These are phyloP conservation scores for Sebastes schlegelii DNA, from an alignment of 2,113 vertebrate species.

Conservation along the genomic window DNA sequence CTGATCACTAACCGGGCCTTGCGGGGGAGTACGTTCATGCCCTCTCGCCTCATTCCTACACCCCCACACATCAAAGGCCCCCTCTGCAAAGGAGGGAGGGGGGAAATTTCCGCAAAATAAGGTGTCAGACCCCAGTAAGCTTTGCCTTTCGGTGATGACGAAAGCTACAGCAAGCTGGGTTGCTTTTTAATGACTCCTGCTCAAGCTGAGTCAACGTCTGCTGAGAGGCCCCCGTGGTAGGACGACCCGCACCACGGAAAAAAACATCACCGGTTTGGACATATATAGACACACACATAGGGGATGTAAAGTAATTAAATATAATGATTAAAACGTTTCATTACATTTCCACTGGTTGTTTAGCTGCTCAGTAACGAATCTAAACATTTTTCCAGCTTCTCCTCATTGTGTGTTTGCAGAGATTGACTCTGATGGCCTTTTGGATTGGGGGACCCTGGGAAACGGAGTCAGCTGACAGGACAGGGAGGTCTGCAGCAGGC, in stretches of 20 bases:
- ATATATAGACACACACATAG: not conserved
- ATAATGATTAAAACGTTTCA: conserved; percentile 19
- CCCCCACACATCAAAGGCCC: conserved; percentile 56
- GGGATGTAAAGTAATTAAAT: conserved; percentile 29
- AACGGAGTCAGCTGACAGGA: conserved; percentile 82
- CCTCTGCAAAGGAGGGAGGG: not conserved
- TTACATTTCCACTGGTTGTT: conserved; percentile 36
- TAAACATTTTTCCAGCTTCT: conserved; percentile 75
- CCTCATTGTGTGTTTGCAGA: conserved; percentile 79
- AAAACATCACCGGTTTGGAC: conserved; percentile 19
- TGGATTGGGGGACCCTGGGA: conserved; percentile 79
- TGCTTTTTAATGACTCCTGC: conserved; percentile 60
- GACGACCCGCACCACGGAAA: conserved; percentile 22
- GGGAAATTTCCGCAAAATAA: conserved; percentile 47
- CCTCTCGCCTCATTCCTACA: conserved; percentile 24
- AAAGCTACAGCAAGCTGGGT: conserved; percentile 22
- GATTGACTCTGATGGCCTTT: conserved; percentile 82
- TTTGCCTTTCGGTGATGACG: conserved; percentile 50
- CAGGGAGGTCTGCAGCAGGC: conserved; percentile 64
- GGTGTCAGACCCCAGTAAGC: conserved; percentile 30
- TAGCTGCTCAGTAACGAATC: conserved; percentile 40
- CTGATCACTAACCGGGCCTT: conserved; percentile 29
- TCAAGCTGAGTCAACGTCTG: conserved; percentile 69
- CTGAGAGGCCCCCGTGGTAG: conserved; percentile 27
- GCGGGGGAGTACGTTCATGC: not conserved